Evolutionary conservation across 64 coral and sea anemone genomes (phyloP).

Genomic region (Cladopsammia gracilis): DNA sequence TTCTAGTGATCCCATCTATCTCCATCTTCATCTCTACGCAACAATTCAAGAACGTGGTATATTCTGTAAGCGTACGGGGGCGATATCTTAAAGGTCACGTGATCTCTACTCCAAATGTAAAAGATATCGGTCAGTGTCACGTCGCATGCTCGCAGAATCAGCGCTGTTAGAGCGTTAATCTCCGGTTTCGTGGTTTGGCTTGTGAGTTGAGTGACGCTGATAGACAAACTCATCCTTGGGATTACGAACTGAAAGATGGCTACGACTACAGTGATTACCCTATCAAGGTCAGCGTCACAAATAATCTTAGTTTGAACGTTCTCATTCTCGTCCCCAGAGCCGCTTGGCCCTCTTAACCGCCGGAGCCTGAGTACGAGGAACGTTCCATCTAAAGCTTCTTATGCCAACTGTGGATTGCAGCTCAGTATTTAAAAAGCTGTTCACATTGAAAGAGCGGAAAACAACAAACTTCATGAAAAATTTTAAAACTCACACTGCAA

Average conservation of each 20-base stretch:
- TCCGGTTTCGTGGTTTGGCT: neutral
- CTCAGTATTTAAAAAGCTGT: too few species aligned
- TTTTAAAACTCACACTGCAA: too few species aligned
- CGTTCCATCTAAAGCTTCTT: too few species aligned
- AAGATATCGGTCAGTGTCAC: neutral
- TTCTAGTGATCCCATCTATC: neutral
- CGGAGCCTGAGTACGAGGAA: too few species aligned
- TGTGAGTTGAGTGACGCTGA: slow-evolving; percentile 15
- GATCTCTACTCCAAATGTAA: neutral
- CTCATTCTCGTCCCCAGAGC: too few species aligned
- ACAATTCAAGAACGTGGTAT: neutral
- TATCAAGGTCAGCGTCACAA: too few species aligned
- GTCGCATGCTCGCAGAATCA: neutral
- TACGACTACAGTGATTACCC: neutral
- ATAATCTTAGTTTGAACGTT: too few species aligned
- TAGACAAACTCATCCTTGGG: neutral
- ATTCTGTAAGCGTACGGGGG: neutral
- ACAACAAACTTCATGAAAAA: too few species aligned
- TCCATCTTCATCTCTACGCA: neutral
- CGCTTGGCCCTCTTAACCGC: too few species aligned
- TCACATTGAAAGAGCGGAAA: too few species aligned
- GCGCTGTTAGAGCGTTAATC: neutral
- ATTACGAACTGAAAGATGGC: neutral
- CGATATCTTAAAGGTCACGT: neutral
- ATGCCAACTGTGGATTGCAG: too few species aligned